These are phyloP conservation scores for Tetrapedia diversipes DNA, from an alignment of 2,888 invertebrate species.

Conservation along the genomic window DNA sequence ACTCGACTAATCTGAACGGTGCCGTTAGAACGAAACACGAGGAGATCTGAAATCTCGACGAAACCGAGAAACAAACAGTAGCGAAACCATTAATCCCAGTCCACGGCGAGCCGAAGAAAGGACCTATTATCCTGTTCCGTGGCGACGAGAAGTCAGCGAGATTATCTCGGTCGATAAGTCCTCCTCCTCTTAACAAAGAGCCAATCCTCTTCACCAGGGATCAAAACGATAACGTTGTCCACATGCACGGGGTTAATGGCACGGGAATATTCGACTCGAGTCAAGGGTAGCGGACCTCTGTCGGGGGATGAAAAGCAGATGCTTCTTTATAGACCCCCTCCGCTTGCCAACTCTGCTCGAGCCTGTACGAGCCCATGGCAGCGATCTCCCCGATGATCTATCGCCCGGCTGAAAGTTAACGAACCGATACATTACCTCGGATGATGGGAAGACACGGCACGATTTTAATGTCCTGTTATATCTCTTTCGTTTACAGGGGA, in stretches of 20 bases:
- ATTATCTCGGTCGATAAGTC: slow-evolving; percentile 43
- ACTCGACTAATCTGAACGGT: too few relatives aligned
- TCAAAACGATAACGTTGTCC: slow-evolving; percentile 68
- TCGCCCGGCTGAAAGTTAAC: slow-evolving; percentile 60
- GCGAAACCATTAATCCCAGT: not conserved
- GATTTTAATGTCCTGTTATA: slow-evolving; percentile 43
- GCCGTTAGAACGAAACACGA: too few relatives aligned
- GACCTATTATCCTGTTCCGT: slow-evolving; percentile 13
- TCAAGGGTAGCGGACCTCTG: slow-evolving; percentile 40
- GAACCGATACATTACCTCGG: slow-evolving; percentile 68
- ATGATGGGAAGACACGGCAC: slow-evolving; percentile 50
- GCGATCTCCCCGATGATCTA: slow-evolving; percentile 58
- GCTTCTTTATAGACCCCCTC: slow-evolving; percentile 27
- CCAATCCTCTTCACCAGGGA: slow-evolving; percentile 36
- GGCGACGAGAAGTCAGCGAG: slow-evolving; percentile 31
- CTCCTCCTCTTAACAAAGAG: slow-evolving; percentile 7
- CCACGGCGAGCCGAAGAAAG: not conserved
- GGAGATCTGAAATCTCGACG: accelerated
- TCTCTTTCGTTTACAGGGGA: slow-evolving; percentile 23
- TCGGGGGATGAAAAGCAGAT: slow-evolving; percentile 54
- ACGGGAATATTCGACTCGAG: slow-evolving; percentile 76
- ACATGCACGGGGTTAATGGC: slow-evolving; percentile 76
- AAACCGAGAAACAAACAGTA: slow-evolving; percentile 12
- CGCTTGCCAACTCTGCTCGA: not conserved
- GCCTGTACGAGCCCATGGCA: slow-evolving; percentile 25